phyloP scores from a whole-genome alignment of 2,113 vertebrate species.

The Chionis minor region DNA sequence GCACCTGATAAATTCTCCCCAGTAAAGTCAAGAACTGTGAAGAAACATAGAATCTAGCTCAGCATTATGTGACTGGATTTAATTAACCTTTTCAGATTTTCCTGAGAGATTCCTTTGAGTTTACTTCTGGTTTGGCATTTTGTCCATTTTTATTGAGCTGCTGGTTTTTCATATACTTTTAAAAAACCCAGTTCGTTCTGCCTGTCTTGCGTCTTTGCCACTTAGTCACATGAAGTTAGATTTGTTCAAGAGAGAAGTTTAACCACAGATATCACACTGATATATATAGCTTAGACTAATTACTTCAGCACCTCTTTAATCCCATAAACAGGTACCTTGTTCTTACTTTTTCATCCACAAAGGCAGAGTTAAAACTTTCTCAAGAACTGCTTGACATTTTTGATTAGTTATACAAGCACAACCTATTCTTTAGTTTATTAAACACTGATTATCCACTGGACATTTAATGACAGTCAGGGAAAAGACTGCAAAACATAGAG shows the following conservation, averaged over 20 bases:
- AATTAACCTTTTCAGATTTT: not conserved
- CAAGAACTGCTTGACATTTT: not conserved
- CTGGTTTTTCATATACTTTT: not conserved
- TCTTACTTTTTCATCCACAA: not conserved
- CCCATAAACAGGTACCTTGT: not conserved
- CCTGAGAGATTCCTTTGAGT: not conserved
- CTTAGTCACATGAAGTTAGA: not conserved
- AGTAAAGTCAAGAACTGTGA: not conserved
- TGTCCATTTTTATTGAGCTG: not conserved
- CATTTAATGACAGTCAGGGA: not conserved
- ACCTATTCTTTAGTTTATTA: not conserved
- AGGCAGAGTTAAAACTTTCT: not conserved
- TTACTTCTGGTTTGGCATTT: not conserved
- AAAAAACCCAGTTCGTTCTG: not conserved
- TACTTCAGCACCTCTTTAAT: not conserved
- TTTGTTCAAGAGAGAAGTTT: not conserved
- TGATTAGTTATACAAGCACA: not conserved
- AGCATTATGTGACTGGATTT: not conserved
- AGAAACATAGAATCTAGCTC: not conserved
- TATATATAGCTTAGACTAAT: not conserved
- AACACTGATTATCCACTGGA: not conserved
- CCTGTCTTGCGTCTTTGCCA: not conserved
- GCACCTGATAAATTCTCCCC: not conserved
- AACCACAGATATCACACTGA: not conserved
- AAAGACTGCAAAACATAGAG: not conserved